phyloP scores from a whole-genome alignment of 2,888 invertebrate species.

The Timandra comae region DNA sequence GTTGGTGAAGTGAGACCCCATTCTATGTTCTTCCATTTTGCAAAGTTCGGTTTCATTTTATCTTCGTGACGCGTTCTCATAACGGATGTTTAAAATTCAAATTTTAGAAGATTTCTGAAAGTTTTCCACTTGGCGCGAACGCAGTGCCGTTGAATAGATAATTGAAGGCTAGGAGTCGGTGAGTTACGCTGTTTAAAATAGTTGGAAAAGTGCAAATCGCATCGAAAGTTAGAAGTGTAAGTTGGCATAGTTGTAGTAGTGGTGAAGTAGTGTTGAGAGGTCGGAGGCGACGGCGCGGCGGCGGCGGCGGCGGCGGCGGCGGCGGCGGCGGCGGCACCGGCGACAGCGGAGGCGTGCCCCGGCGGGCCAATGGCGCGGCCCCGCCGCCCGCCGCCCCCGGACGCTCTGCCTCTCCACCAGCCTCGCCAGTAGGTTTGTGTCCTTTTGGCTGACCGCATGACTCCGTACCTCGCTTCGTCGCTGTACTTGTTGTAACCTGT shows the following conservation, averaged over 20 bases:
- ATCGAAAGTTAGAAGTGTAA: constrained; percentile 38
- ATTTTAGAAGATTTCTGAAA: constrained; percentile 10
- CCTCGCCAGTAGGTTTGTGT: constrained; percentile 76
- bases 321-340: constrained; percentile 50
- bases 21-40: too few relatives aligned
- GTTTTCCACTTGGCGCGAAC: constrained; percentile 11
- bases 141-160: constrained; percentile 24
- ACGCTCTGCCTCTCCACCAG: constrained; percentile 55
- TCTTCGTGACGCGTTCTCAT: too few relatives aligned
- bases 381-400: constrained; percentile 57
- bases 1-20: neutral
- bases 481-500: constrained; percentile 70
- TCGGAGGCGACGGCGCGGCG: constrained; percentile 41
- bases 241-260: constrained; percentile 46
- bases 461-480: constrained; percentile 76
- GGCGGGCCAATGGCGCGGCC: constrained; percentile 67
- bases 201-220: constrained; percentile 39
- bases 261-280: constrained; percentile 35
- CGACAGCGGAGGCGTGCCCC: constrained; percentile 65
- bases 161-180: constrained; percentile 19
- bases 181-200: constrained; percentile 29
- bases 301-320: constrained; percentile 48
- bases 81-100: too few relatives aligned
- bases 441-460: constrained; percentile 78
- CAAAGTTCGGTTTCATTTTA: too few relatives aligned